Conservation (phyloP, 2,113 vertebrate species). For the Chaetops frenatus region DNA sequence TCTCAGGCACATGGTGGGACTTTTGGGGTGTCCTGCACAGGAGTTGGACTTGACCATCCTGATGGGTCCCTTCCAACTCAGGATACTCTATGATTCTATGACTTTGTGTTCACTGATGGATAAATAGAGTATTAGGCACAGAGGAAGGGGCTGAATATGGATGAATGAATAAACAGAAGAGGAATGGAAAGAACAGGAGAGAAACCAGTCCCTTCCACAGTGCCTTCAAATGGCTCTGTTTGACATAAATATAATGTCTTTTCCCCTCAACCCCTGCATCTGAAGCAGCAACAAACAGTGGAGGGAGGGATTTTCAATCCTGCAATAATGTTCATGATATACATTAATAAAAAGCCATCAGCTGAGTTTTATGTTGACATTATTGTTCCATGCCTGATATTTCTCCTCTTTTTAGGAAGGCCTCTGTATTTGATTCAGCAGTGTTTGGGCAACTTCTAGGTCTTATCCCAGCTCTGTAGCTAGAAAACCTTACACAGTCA, state of each 20-base stretch:
- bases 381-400: background rate
- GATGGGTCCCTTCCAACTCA: background rate
- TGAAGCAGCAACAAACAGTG: background rate
- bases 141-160: background rate
- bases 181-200: background rate
- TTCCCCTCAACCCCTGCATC: rapidly evolving
- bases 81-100: background rate
- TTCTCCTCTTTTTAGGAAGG: background rate
- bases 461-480: background rate
- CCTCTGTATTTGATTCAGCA: background rate
- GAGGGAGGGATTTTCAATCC: background rate
- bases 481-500: background rate
- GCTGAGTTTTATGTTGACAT: background rate
- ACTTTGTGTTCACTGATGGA: background rate
- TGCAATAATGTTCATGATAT: background rate
- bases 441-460: background rate
- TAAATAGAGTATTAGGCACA: background rate
- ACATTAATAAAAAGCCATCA: background rate
- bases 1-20: background rate
- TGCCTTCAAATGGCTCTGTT: background rate
- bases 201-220: background rate
- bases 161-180: background rate
- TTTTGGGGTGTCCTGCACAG: background rate
- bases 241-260: background rate
- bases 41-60: background rate